These are phyloP conservation scores for Agrochola circellaris DNA, from an alignment of 2,888 invertebrate species.

Conservation along the genomic window DNA sequence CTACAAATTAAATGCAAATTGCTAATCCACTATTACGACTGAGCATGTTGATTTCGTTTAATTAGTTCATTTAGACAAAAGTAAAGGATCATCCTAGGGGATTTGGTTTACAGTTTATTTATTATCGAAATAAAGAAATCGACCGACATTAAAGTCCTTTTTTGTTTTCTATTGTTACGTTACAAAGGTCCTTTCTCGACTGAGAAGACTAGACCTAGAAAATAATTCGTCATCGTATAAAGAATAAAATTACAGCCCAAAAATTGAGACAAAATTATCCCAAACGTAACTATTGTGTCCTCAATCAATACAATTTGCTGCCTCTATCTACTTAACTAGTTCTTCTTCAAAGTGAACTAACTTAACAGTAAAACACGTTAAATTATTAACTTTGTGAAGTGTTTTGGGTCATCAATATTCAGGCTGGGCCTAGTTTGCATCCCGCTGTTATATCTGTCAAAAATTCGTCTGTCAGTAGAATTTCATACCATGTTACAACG, in stretches of 20 bases:
- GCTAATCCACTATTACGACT: constrained; percentile 47
- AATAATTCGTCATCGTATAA: constrained; percentile 8
- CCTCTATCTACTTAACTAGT: neutral
- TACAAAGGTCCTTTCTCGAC: neutral
- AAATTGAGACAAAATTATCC: constrained; percentile 6
- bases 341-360: neutral
- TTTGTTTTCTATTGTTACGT: constrained; percentile 16
- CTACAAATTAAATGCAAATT: constrained; percentile 63
- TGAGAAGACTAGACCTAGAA: constrained; percentile 9
- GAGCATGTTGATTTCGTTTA: constrained; percentile 44
- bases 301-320: constrained; percentile 1
- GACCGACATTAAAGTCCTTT: neutral
- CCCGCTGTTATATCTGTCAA: neutral
- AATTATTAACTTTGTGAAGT: neutral
- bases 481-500: neutral
- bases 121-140: constrained; percentile 28
- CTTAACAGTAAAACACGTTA: neutral
- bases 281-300: neutral
- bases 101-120: constrained; percentile 26
- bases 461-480: neutral
- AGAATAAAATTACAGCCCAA: neutral
- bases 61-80: constrained; percentile 45
- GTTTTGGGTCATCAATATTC: neutral
- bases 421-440: neutral
- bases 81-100: constrained; percentile 15